Conservation (phyloP, 2,113 vertebrate genomes). For the Ciconia maguari region DNA sequence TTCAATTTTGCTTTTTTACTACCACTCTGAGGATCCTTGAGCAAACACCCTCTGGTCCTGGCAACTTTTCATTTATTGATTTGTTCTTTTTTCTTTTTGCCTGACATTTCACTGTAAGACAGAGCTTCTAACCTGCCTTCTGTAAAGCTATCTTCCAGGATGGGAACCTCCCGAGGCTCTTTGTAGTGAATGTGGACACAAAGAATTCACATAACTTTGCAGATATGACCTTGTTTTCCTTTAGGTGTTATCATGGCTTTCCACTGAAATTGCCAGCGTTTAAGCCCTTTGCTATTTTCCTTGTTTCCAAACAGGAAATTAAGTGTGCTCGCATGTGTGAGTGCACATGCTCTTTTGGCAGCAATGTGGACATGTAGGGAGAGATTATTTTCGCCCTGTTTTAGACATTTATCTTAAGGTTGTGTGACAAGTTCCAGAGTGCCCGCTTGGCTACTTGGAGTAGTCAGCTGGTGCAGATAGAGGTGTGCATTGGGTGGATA, state of each 20-base stretch:
- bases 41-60: not conserved
- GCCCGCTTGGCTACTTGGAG: not conserved
- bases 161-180: not conserved
- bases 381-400: not conserved
- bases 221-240: not conserved
- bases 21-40: not conserved
- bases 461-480: not conserved
- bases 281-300: not conserved
- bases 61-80: not conserved
- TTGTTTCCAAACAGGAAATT: slow-evolving; percentile 56
- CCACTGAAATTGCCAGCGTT: not conserved
- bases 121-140: not conserved
- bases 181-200: not conserved
- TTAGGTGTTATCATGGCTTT: slow-evolving; percentile 11
- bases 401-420: not conserved
- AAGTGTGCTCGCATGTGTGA: not conserved
- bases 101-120: not conserved
- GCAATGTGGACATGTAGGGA: not conserved
- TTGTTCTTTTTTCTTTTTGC: not conserved
- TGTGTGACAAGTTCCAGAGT: not conserved
- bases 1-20: not conserved
- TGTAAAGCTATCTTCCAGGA: not conserved
- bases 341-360: not conserved
- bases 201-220: not conserved
- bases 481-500: not conserved